Evolutionary conservation across 2,888 invertebrate genomes (phyloP), one percentile per base, ranked within the genome.

Genomic region (Ectemnius lituratus): DNA sequence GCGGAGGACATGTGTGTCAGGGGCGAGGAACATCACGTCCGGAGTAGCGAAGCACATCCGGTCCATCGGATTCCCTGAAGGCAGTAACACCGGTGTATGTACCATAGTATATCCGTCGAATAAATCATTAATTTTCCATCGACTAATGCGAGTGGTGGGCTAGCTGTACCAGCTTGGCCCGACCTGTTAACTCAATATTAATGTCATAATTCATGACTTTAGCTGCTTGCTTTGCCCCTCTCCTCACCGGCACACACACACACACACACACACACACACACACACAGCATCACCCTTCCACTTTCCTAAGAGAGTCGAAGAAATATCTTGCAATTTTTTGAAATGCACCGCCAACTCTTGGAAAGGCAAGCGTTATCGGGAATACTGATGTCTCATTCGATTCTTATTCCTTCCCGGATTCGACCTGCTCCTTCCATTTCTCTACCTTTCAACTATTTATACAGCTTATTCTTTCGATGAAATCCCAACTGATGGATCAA

Each of bases 51-150:
- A 88, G 62, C 88, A 89, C 70, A 86, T 90, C 71, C 87, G 89
- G 64, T 88, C 90, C 37, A 74, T 90, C 67, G 85, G 80, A 78
- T 91, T 88, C 81, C 91, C 91, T 58, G 83, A 85, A 61, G 84
- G 86, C 67, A 90, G 88, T 72, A 85, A 81, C 70, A 88, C 85
- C 82, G 91, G 91, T 86, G 91, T 91, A 83, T 64, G 76, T 62
- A 52, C 16, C 52, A 37, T 37, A 37, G 37, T 37, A 37, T 37
- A 37, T 37, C 37, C 65, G 72, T 69, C 70, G 61, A 73, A 77
- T 77, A 71, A 74, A 83, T 85, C 70, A 78, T 82, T 85, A 74
- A 84, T 84, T 81, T 74, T 76, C 76, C 56, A 75, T 80, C 67
- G 65, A 66, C 73, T 70, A 76, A 79, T 70, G 70, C 67, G 61